phyloP scores from a whole-genome alignment of 2,888 invertebrate genomes.

The Zygothrica quintamaculata region DNA sequence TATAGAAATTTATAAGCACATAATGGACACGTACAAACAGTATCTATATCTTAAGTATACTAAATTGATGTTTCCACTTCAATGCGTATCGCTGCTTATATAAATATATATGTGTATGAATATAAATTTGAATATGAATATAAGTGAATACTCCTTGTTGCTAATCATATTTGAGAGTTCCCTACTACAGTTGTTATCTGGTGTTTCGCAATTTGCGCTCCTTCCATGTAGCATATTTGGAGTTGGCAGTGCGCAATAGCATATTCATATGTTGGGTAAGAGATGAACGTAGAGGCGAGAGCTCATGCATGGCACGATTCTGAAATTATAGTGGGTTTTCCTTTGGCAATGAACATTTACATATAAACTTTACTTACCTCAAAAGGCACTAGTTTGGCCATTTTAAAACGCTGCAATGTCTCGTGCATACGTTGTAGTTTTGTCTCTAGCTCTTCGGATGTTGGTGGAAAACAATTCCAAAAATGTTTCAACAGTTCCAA shows the following conservation, averaged over 20 bases:
- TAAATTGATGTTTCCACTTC: conserved; percentile 45
- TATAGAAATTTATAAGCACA: conserved; percentile 43
- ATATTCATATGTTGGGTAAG: conserved; percentile 94
- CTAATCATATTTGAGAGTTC: conserved; percentile 12
- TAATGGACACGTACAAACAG: conserved; percentile 28
- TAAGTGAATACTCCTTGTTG: conserved; percentile 32
- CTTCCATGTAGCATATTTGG: conserved; percentile 95
- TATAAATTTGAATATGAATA: too few relatives aligned
- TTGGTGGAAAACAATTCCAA: conserved; percentile 96
- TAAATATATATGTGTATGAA: conserved; percentile 25
- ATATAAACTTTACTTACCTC: conserved; percentile 86
- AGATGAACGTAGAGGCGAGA: conserved; percentile 91
- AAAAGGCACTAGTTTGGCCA: conserved; percentile 93
- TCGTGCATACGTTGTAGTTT: conserved; percentile 95
- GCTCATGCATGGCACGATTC: conserved; percentile 92
- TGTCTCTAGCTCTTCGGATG: conserved; percentile 90
- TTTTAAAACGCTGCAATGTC: conserved; percentile 94
- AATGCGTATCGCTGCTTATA: conserved; percentile 26
- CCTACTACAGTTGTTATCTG: conserved; percentile 78
- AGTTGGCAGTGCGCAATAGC: conserved; percentile 92
- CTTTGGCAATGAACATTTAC: background rate
- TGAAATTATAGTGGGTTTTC: conserved; percentile 81
- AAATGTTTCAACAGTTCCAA: conserved; percentile 96
- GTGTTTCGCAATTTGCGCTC: conserved; percentile 87
- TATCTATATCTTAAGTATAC: conserved; percentile 25